These are phyloP conservation scores for Periophthalmus magnuspinnatus DNA, from an alignment of 2,797 vertebrate genomes.

Conservation along the genomic window DNA sequence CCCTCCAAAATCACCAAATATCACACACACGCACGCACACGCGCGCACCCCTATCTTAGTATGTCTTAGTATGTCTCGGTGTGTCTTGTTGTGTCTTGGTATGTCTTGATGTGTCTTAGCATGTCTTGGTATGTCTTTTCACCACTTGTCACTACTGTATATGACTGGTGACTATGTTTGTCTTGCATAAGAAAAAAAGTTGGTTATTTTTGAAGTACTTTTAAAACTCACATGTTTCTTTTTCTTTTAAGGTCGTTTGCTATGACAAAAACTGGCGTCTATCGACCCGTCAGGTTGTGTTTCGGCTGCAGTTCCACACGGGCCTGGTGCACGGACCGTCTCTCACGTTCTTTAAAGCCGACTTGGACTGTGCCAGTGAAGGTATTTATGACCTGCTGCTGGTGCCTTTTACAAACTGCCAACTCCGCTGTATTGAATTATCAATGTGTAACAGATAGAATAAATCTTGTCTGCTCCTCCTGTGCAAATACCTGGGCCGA, in stretches of 20 bases:
- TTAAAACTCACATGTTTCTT: neutral
- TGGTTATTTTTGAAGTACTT: too few species aligned
- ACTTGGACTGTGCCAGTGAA: conserved; percentile 84
- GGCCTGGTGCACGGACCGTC: conserved; percentile 78
- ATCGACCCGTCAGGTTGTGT: conserved; percentile 79
- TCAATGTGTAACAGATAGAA: conserved; percentile 31
- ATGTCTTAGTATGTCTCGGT: too few species aligned
- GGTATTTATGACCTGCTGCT: conserved; percentile 67
- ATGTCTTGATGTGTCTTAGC: too few species aligned
- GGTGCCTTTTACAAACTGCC: conserved; percentile 9
- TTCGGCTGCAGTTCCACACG: conserved; percentile 90
- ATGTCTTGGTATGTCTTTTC: too few species aligned
- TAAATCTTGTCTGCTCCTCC: neutral
- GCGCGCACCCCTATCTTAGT: too few species aligned
- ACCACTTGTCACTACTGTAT: too few species aligned
- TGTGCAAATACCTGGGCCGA: conserved; percentile 43
- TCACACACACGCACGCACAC: too few species aligned
- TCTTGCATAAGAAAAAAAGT: too few species aligned
- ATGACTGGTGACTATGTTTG: too few species aligned
- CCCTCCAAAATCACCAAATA: too few species aligned
- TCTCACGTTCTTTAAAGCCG: conserved; percentile 83
- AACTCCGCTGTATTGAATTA: conserved; percentile 10
- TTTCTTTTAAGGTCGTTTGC: conserved; percentile 83
- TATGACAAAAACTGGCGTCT: conserved; percentile 82
- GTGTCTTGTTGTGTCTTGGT: too few species aligned